A percentile compares a stretch with the other conserved stretches of the same genome.
phyloP scores from a whole-genome alignment of 2,888 invertebrate species.

The Tanaodytes sp. region DNA sequence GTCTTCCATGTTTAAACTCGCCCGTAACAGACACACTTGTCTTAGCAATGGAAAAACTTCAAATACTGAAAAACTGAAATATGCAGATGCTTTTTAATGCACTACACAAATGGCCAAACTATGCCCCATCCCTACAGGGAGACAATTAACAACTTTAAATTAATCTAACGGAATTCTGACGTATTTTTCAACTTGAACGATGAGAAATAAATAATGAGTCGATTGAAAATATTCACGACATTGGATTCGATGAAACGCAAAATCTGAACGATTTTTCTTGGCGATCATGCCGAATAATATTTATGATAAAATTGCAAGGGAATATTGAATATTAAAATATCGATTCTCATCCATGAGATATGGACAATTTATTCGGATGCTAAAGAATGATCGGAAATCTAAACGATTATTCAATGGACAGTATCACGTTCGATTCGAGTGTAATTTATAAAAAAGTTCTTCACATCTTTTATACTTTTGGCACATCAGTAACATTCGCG shows the following conservation, averaged over 20 bases:
- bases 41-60: slow-evolving; percentile 44
- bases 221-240: no score
- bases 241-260: no score
- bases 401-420: slow-evolving; percentile 8
- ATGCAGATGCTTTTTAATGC: slow-evolving; percentile 22
- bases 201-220: no score
- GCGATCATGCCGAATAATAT: no score
- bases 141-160: slow-evolving; percentile 38
- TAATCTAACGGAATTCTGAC: no score
- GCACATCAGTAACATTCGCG: slow-evolving; percentile 5
- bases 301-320: background rate
- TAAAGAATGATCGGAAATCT: background rate
- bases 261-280: no score
- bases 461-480: slow-evolving; percentile 1
- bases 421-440: background rate
- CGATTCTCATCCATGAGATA: background rate
- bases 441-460: background rate
- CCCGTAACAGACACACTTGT: slow-evolving; percentile 45
- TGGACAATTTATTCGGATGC: background rate
- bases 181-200: slow-evolving; percentile 27
- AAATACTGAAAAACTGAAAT: no score
- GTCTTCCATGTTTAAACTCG: slow-evolving; percentile 45
- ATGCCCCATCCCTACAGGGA: slow-evolving; percentile 22
- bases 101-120: slow-evolving; percentile 22
- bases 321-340: background rate